phyloP scores from a whole-genome alignment of 1,140 invertebrate genomes.

The Medauroidea extradentata region DNA sequence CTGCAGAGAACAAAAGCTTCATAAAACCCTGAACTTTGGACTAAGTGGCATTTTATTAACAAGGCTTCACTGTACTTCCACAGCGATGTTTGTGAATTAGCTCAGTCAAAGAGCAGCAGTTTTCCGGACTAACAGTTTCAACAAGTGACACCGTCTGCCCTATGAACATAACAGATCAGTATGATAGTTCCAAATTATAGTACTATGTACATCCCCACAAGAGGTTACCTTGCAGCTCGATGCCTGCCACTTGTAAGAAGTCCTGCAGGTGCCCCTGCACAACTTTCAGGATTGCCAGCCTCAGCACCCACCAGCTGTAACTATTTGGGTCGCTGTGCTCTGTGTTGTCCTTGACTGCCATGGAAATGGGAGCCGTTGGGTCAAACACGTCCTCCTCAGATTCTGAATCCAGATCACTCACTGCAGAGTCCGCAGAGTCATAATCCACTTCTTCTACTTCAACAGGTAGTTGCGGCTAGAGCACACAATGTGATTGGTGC shows the following conservation, averaged over 20 bases:
- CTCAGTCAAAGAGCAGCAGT: too few relatives aligned
- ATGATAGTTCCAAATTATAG: too few relatives aligned
- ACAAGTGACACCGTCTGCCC: too few relatives aligned
- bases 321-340: constrained; percentile 90
- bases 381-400: constrained; percentile 79
- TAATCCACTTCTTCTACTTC: constrained; percentile 75
- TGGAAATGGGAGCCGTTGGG: constrained; percentile 21
- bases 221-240: constrained; percentile 85
- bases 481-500: neutral
- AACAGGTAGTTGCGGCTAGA: constrained; percentile 59
- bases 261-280: constrained; percentile 73
- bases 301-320: constrained; percentile 92
- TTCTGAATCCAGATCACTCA: constrained; percentile 67
- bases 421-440: constrained; percentile 81
- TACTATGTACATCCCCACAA: too few relatives aligned
- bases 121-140: too few relatives aligned
- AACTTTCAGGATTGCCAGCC: constrained; percentile 80
- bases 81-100: too few relatives aligned
- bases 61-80: too few relatives aligned
- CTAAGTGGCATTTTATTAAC: too few relatives aligned
- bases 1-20: too few relatives aligned
- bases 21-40: too few relatives aligned
- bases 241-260: constrained; percentile 79
- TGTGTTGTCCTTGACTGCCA: constrained; percentile 52
- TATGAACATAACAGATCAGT: too few relatives aligned